Conservation (phyloP, 2,113 vertebrate genomes). For the Odobenus rosmarus region DNA sequence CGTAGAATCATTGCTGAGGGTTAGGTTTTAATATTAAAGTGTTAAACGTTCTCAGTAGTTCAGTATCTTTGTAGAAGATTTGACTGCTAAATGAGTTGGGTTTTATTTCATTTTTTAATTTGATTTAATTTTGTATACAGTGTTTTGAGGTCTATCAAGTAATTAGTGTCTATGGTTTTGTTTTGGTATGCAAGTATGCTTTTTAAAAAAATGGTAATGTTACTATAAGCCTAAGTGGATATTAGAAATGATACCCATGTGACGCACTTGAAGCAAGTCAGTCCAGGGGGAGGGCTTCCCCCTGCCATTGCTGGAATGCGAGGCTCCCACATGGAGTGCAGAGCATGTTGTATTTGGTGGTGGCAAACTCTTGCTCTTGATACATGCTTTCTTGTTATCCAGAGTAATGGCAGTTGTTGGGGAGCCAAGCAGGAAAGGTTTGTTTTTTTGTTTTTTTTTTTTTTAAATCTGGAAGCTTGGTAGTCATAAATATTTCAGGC, state of each 20-base stretch:
- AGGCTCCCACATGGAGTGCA: neutral
- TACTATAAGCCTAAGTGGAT: neutral
- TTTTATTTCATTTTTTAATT: neutral
- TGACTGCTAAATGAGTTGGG: neutral
- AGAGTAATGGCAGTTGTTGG: constrained; percentile 20
- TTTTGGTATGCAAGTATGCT: neutral
- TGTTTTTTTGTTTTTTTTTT: neutral
- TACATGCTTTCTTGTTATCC: constrained; percentile 54
- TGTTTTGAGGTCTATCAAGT: neutral
- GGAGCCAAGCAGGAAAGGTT: neutral
- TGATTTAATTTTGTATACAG: neutral
- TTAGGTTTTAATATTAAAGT: neutral
- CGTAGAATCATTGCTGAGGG: neutral
- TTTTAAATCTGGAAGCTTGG: constrained; percentile 15
- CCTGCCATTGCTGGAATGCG: neutral
- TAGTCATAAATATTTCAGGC: constrained; percentile 53
- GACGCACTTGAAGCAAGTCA: neutral
- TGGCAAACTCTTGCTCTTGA: constrained; percentile 22
- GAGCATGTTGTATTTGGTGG: neutral
- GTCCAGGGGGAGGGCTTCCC: neutral
- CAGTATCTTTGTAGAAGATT: neutral
- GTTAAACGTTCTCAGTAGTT: neutral
- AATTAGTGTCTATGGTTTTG: neutral
- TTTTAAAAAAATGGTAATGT: neutral
- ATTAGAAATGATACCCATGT: neutral